These are phyloP conservation scores for Aspidapion aeneum DNA, from an alignment of 2,888 invertebrate species.

Conservation along the genomic window DNA sequence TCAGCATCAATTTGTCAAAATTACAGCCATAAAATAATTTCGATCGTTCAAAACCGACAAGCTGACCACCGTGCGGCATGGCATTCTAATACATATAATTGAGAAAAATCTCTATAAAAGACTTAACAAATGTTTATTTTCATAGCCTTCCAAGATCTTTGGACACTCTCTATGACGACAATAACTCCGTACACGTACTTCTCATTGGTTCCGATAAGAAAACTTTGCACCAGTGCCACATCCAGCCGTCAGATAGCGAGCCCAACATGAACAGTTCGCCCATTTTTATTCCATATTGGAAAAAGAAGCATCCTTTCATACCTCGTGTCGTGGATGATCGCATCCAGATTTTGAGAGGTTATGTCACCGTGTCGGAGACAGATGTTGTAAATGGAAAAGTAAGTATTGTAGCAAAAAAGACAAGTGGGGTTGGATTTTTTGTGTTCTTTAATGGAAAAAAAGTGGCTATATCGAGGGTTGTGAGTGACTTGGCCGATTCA, in stretches of 20 bases:
- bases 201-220: conserved; percentile 40
- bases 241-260: conserved; percentile 33
- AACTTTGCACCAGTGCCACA: conserved; percentile 39
- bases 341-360: conserved; percentile 37
- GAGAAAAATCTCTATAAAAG: no score
- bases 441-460: no score
- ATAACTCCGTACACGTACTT: conserved; percentile 37
- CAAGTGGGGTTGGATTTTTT: no score
- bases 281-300: conserved; percentile 36
- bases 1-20: no score
- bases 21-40: no score
- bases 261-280: conserved; percentile 27
- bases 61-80: no score
- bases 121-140: no score
- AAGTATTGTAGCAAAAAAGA: no score
- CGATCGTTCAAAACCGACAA: no score
- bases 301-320: conserved; percentile 24
- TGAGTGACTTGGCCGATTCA: no score
- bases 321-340: conserved; percentile 32
- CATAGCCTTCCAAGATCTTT: conserved; percentile 37
- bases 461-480: no score
- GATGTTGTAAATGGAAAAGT: conserved; percentile 17
- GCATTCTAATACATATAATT: no score
- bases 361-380: conserved; percentile 35
- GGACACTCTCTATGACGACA: conserved; percentile 38